Percentiles rank a stretch among this genome's conserved stretches.
phyloP scores from a whole-genome alignment of 2,888 invertebrate genomes.

The Spialia ferax region DNA sequence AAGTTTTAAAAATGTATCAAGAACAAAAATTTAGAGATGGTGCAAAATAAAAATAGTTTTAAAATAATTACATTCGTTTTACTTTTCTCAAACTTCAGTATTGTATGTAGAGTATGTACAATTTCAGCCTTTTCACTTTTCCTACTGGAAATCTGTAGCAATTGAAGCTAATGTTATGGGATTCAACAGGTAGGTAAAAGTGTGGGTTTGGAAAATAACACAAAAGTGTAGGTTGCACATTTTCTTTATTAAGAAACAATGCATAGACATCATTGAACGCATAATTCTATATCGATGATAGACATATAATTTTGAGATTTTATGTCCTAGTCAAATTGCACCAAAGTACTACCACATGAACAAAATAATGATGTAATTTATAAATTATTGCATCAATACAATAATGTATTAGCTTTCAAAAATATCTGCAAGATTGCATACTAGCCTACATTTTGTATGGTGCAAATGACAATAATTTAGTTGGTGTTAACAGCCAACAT shows the following conservation, averaged over 20 bases:
- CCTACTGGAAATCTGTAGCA: too few relatives aligned
- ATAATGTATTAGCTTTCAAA: conserved; percentile 15
- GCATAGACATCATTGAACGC: too few relatives aligned
- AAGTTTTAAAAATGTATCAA: too few relatives aligned
- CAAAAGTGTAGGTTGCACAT: conserved; percentile 60
- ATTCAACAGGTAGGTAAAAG: neutral
- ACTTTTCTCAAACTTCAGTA: too few relatives aligned
- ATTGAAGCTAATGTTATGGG: too few relatives aligned
- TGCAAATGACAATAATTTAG: conserved; percentile 37
- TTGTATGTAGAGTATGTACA: too few relatives aligned
- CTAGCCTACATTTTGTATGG: conserved; percentile 27
- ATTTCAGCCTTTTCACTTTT: neutral
- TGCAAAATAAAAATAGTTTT: conserved; percentile 54
- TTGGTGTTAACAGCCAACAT: conserved; percentile 36
- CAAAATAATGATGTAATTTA: conserved; percentile 2
- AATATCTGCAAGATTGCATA: conserved; percentile 5
- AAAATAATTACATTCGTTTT: neutral
- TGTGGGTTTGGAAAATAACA: conserved; percentile 25
- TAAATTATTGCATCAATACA: conserved; percentile 13
- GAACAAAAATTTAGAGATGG: conserved; percentile 85
- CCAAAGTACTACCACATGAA: conserved; percentile 42
- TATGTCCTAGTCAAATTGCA: conserved; percentile 59
- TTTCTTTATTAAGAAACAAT: conserved; percentile 76
- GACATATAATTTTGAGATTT: conserved; percentile 70
- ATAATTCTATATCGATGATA: too few relatives aligned